Conservation (phyloP, 2,888 invertebrate species). For the Mythimna ferrago region DNA sequence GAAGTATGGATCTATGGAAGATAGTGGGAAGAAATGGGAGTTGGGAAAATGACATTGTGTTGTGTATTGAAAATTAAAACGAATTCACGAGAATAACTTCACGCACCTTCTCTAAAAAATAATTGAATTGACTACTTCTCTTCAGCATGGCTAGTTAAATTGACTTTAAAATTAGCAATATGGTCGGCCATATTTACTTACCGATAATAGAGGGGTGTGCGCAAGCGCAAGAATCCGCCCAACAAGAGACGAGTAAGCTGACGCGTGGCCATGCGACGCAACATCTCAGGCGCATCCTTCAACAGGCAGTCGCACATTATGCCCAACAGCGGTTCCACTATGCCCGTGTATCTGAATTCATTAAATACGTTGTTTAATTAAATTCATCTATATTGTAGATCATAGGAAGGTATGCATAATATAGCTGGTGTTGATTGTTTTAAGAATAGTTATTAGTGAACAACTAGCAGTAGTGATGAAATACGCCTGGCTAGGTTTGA, state of each 20-base stretch:
- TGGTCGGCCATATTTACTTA: conserved; percentile 67
- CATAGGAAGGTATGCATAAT: too few relatives aligned
- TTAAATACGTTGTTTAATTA: neutral
- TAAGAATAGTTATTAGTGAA: too few relatives aligned
- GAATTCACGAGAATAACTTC: neutral
- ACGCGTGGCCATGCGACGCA: conserved; percentile 92
- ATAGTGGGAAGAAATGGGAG: neutral
- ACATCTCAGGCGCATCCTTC: conserved; percentile 83
- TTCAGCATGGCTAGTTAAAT: neutral
- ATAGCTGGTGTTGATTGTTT: too few relatives aligned
- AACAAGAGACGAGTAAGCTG: conserved; percentile 93
- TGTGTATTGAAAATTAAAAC: neutral
- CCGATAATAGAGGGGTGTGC: conserved; percentile 92
- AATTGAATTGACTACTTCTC: neutral
- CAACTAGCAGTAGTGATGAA: too few relatives aligned
- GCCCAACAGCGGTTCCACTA: conserved; percentile 92
- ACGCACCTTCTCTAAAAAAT: neutral
- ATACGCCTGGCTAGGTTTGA: too few relatives aligned
- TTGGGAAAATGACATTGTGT: neutral
- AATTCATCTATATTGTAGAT: too few relatives aligned
- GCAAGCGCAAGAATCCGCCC: conserved; percentile 93
- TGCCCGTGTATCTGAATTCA: conserved; percentile 91
- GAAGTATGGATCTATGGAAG: neutral
- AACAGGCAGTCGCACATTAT: conserved; percentile 92
- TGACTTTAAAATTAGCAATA: neutral